Base-by-base conservation (phyloP, 2,888 invertebrate genomes). In the Drosophila birchii region DNA sequence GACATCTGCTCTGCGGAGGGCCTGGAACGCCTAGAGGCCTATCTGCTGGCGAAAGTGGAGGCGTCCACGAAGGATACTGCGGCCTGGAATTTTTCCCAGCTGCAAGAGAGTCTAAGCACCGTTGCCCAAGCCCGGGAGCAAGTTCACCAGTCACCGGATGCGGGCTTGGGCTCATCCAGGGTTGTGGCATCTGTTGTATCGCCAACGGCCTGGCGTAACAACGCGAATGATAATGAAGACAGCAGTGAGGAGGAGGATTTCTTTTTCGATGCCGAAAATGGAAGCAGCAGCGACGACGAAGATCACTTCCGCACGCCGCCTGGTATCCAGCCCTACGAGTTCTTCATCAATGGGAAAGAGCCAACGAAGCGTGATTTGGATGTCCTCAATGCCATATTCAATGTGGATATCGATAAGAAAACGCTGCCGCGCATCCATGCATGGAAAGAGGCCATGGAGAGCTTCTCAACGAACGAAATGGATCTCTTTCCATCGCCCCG, bases 311-410 rank as follows among this genome's bases (percentile, higher is more conserved):
- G 51, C 51, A 53, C 51, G 23, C 51, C 51, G 16, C 34, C 51
- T 6, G 8, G 0, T 23, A 23, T 36, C 3, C 23, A 53, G 16
- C 16, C 51, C 3, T 53, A 53, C 3, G 23, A 36, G 36, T 0
- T 53, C 16, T 53, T 53, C 1, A 53, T 53, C 36, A 53, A 53
- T 23, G 51, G 97, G 1, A 94, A 94, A 84, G 93, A 94, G 80
- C 97, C 97, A 1, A 95, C 95, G 0, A 97, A 96, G 90, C 94
- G 95, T 78, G 98, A 98, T 92, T 93, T 95, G 59, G 95, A 96
- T 78, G 97, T 97, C 59, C 95, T 94, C 86, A 95, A 96, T 80
- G 97, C 97, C 36, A 89, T 98, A 67, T 93, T 94, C 23, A 93
- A 94, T 70, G 92, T 93, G 34, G 88, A 93, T 16, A 92, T 97